Evolutionary conservation across 2,888 invertebrate species (phyloP), one percentile per base, ranked within the genome.

Genomic region (Cheilosia variabilis): DNA sequence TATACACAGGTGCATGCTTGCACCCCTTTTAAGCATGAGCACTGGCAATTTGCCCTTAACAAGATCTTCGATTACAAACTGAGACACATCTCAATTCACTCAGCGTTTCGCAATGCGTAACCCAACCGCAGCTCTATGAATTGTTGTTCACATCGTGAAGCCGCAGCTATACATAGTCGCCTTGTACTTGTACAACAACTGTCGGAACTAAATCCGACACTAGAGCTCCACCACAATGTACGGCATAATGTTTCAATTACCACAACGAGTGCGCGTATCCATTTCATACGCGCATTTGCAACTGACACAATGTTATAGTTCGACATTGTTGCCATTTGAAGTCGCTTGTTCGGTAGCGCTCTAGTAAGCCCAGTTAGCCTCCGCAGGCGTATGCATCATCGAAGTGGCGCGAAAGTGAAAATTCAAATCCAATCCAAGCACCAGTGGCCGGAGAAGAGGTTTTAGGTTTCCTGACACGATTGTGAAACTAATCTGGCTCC

Each of bases 241-340:
- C 24, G 73, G 81, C 72, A 57, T 81, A 77, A 86, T 81, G 68
- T 86, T 86, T 86, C 86, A 86, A 86, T 86, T 86, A 86, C 86
- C 86, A 43, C 86, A 76, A 71, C 81, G 71, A 77, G 72, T 77
- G 81, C 86, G 86, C 86, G 86, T 86, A 86, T 86, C 86, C 62
- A 86, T 86, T 80, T 72, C 81, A 53, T 31, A 31, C 2, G 9
- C 9, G 62, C 68, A 69, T 62, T 65, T 43, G 58, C 62, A 62
- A 52, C 34, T 69, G 17, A 79, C 52, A 55, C 4, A 58, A 72
- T 81, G 81, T 81, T 55, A 22, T 22, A 63, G 55, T 63, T n/a
- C 68, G 52, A 86, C 86, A 86, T 72, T 72, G 86, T 86, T 72
- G 81, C 81, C 17, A 55, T 60, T 68, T 72, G 66, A 62, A 57